Evolutionary conservation across 2,888 invertebrate species (phyloP), one percentile per base, ranked within the genome.

Genomic region (Leptinotarsa tumamoca): DNA sequence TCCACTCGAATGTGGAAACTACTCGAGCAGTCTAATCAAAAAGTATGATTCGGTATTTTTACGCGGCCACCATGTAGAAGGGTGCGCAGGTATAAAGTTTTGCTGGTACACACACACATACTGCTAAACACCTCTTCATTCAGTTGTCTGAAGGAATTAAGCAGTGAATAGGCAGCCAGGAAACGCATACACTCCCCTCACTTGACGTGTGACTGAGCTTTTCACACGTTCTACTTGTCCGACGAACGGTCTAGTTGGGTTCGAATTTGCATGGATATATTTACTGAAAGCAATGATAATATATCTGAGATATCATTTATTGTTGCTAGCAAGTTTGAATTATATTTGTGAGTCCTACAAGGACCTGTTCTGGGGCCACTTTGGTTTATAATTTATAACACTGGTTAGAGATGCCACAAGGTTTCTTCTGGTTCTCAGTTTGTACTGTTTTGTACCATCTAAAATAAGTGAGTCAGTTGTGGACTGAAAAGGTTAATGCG

Each of bases 141-240:
- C 82, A 85, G 84, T 83, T 84, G 86, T 85, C 84, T 85, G 84
- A 84, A 84, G 84, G 84, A 85, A 87, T 86, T 86, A 86, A 85
- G 85, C 83, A 84, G 33, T 80, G 80, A 80, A 80, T 79, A 71
- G 77, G 76, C 81, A 80, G 79, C 83, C 84, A 86, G 86, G 86
- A 86, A 86, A 83, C 85, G 79, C 75, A 71, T 78, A 83, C 82
- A 82, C 82, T 83, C 84, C 84, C 82, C 83, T 81, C 85, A 83
- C 85, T 85, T 86, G 87, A 70, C 70, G 84, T 87, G 84, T 86
- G 86, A 85, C 85, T 82, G 78, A 69, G 83, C 82, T 84, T 85
- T 86, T 86, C 86, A 86, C 86, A 86, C 86, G 85, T 86, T 83
- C 83, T 70, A 43, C 10, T 21, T 50, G 14, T 49, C 58, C 33